Evolutionary conservation across 2,888 invertebrate species (phyloP).

Genomic region (Conops quadrifasciatus): DNA sequence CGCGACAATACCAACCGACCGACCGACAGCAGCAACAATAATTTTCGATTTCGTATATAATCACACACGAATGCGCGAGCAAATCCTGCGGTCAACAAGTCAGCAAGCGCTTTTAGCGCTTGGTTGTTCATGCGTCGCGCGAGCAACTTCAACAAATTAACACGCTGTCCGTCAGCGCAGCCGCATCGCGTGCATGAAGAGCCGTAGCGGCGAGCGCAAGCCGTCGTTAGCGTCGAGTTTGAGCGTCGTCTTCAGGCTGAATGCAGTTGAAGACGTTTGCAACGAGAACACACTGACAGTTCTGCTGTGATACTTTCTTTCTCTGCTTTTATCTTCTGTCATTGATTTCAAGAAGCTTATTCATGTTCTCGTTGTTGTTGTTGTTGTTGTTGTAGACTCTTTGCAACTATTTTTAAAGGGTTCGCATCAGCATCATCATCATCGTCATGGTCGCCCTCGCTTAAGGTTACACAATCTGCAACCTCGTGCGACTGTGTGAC

Average conservation of each 20-base stretch:
- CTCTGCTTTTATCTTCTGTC: too few relatives aligned
- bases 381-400: neutral
- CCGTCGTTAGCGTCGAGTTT: too few relatives aligned
- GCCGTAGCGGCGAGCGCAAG: neutral
- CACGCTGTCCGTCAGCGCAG: conserved; percentile 35
- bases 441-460: conserved; percentile 13
- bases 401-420: neutral
- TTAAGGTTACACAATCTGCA: conserved; percentile 21
- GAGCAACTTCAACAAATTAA: conserved; percentile 40
- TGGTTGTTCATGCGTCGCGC: conserved; percentile 16
- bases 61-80: neutral
- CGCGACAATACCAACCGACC: neutral
- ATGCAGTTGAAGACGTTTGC: neutral
- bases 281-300: neutral
- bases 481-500: neutral
- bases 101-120: conserved; percentile 15
- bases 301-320: neutral
- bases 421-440: too few relatives aligned
- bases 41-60: neutral
- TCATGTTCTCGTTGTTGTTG: neutral
- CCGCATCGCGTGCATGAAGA: neutral
- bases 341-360: too few relatives aligned
- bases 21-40: neutral
- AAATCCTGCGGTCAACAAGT: conserved; percentile 40
- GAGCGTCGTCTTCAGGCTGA: neutral